Evolutionary conservation across 2,888 invertebrate species (phyloP).

Genomic region (Latrodectus hesperus): DNA sequence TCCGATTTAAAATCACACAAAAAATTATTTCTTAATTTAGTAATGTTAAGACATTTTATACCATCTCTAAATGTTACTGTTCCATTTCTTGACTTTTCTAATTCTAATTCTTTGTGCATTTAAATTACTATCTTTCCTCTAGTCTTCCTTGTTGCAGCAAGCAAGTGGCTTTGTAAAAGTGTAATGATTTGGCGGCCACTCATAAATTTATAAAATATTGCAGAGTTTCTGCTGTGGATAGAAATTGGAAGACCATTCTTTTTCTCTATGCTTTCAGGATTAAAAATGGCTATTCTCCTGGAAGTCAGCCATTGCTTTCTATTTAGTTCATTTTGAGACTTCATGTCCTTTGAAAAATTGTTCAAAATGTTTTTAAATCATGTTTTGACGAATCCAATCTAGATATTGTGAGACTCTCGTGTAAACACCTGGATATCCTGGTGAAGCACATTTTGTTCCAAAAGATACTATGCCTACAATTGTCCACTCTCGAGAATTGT

Average conservation of each 20-base stretch:
- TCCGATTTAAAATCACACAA: no score
- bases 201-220: not conserved
- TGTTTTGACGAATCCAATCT: conserved; percentile 63
- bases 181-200: conserved; percentile 17
- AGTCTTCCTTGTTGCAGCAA: not conserved
- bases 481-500: conserved; percentile 61
- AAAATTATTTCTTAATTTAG: no score
- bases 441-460: conserved; percentile 65
- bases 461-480: conserved; percentile 65
- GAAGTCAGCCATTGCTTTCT: not conserved
- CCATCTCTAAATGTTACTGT: no score
- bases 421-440: conserved; percentile 64
- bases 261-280: not conserved
- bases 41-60: no score
- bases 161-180: not conserved
- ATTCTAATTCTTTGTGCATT: no score
- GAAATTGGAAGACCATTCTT: conserved; percentile 30
- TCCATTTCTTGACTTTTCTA: no score
- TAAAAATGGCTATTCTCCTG: not conserved
- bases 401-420: conserved; percentile 62
- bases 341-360: conserved; percentile 12
- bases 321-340: conserved; percentile 22
- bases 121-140: no score
- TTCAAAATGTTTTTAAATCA: conserved; percentile 14
- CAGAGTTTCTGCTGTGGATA: not conserved